phyloP scores from a whole-genome alignment of 2,113 vertebrate species.

The Platichthys flesus region DNA sequence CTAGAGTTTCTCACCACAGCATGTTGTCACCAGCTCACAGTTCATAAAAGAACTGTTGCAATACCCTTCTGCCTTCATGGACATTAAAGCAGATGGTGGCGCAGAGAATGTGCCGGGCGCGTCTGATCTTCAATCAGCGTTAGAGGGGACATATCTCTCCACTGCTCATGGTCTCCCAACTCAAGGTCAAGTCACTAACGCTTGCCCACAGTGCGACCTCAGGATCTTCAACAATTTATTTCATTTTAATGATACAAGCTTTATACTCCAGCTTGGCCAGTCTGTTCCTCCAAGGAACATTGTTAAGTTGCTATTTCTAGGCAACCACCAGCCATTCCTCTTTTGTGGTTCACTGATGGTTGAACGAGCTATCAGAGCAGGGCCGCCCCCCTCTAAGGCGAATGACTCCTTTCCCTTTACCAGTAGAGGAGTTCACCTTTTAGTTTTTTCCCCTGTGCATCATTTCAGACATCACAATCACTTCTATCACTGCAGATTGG shows the following conservation, averaged over 20 bases:
- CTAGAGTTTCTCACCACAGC: not conserved
- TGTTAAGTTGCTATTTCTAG: no score
- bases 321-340: no score
- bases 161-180: not conserved
- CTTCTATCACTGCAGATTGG: no score
- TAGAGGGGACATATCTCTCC: not conserved
- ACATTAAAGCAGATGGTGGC: not conserved
- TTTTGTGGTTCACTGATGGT: no score
- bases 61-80: not conserved
- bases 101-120: not conserved
- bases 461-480: no score
- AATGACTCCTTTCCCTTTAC: no score
- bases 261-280: not conserved
- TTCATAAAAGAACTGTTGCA: not conserved
- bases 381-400: no score
- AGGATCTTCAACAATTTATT: not conserved
- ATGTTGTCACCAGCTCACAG: constrained; percentile 1
- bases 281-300: not conserved
- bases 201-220: not conserved
- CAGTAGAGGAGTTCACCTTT: no score
- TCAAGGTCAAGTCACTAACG: not conserved
- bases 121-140: not conserved
- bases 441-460: no score
- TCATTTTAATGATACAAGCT: not conserved
- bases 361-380: no score